Conservation (phyloP, 2,113 vertebrate genomes). For the Puma concolor region DNA sequence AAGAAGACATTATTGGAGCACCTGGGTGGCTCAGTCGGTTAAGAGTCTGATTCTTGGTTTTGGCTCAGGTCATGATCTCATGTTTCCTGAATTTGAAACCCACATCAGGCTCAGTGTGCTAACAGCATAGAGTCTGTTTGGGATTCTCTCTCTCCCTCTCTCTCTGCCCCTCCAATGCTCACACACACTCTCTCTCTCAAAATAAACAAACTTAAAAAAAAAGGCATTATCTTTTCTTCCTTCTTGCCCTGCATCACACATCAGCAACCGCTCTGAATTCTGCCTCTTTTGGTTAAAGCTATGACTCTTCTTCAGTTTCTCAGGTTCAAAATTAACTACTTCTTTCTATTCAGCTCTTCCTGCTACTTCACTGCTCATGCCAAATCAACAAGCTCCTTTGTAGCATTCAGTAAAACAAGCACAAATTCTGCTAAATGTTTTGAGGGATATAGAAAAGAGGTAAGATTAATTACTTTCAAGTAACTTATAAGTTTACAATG, state of each 20-base stretch:
- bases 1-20: background rate
- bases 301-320: background rate
- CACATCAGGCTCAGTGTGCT: too few species aligned
- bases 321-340: background rate
- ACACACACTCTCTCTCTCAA: too few species aligned
- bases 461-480: slow-evolving; percentile 13
- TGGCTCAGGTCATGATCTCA: too few species aligned
- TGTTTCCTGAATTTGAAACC: too few species aligned
- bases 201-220: too few species aligned
- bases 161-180: too few species aligned
- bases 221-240: background rate
- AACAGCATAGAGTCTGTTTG: too few species aligned
- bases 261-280: background rate
- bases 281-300: background rate
- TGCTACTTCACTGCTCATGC: background rate
- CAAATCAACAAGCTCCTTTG: background rate
- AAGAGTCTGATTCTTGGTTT: too few species aligned
- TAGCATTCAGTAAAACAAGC: slow-evolving; percentile 6
- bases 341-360: background rate
- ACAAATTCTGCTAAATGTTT: background rate
- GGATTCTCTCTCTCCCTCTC: too few species aligned
- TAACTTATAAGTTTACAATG: background rate
- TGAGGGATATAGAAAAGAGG: background rate
- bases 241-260: background rate
- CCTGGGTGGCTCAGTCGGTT: too few species aligned